These are phyloP conservation scores for Festucalex cinctus DNA, from an alignment of 2,113 vertebrate genomes.

Conservation along the genomic window DNA sequence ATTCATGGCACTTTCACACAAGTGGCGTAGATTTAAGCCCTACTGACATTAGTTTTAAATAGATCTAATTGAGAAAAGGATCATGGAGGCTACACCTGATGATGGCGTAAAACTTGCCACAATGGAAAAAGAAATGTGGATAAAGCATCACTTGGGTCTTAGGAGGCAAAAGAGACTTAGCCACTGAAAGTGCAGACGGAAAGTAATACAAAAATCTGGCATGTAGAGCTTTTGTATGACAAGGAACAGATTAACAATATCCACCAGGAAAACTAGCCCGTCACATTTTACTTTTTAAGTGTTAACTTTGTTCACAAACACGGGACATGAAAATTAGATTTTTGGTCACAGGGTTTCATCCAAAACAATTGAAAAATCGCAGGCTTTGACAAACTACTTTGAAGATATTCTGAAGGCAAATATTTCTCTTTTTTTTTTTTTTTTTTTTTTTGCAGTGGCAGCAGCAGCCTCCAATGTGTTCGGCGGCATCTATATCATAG, in stretches of 20 bases:
- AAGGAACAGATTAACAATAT: slow-evolving; percentile 67
- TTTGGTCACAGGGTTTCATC: slow-evolving; percentile 40
- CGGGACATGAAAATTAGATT: slow-evolving; percentile 48
- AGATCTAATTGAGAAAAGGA: slow-evolving; percentile 76
- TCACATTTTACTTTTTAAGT: slow-evolving; percentile 53
- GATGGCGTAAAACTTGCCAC: slow-evolving; percentile 60
- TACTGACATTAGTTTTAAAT: slow-evolving; percentile 73
- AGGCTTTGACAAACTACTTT: slow-evolving; percentile 46
- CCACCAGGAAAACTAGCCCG: slow-evolving; percentile 45
- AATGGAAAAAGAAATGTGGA: slow-evolving; percentile 53
- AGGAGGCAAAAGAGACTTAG: slow-evolving; percentile 66
- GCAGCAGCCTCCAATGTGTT: slow-evolving; percentile 29
- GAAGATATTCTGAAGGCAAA: slow-evolving; percentile 54
- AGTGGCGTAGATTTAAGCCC: slow-evolving; percentile 77
- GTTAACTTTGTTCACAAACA: slow-evolving; percentile 64
- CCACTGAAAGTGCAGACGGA: slow-evolving; percentile 61
- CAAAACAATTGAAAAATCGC: slow-evolving; percentile 60
- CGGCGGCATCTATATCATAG: slow-evolving; percentile 48
- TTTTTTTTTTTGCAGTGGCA: neutral
- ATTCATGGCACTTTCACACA: slow-evolving; percentile 69
- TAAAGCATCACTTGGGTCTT: slow-evolving; percentile 63
- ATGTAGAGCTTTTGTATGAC: slow-evolving; percentile 53
- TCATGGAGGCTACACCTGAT: slow-evolving; percentile 75
- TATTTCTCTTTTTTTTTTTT: slow-evolving; percentile 38
- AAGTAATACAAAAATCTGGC: slow-evolving; percentile 59